Evolutionary conservation across 2,797 vertebrate genomes (phyloP).

Genomic region (Chaetodon trifasciatus): DNA sequence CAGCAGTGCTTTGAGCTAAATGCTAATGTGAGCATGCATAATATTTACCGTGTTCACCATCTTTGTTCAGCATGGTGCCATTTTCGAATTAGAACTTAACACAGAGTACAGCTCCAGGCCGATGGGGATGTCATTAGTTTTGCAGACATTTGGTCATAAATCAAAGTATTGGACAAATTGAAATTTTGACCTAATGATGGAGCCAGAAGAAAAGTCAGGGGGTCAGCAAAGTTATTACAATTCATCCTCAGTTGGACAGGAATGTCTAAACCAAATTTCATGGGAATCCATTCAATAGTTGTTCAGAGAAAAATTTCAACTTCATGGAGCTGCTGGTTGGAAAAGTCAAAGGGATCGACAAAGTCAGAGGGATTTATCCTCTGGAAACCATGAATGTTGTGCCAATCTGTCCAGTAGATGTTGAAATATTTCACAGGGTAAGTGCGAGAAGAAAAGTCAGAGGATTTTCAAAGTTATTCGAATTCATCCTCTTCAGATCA

Average conservation of each 20-base stretch:
- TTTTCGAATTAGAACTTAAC: not conserved
- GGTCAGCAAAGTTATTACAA: not conserved
- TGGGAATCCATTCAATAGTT: not conserved
- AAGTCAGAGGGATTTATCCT: not conserved
- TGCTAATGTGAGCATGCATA: not conserved
- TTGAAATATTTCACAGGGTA: not conserved
- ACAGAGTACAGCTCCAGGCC: not conserved
- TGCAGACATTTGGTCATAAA: conserved; percentile 1
- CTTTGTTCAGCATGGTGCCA: not conserved
- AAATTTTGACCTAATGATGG: not conserved
- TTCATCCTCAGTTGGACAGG: not conserved
- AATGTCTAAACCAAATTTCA: not conserved
- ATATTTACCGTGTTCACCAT: not conserved
- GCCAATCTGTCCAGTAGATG: not conserved
- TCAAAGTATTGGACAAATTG: not conserved
- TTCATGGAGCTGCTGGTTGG: not conserved
- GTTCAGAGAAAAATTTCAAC: too few relatives aligned
- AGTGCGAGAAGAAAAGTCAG: not conserved
- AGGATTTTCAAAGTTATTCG: not conserved
- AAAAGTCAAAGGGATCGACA: not conserved
- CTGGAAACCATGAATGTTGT: too few relatives aligned
- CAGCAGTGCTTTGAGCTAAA: conserved; percentile 3
- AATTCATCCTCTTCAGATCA: not conserved
- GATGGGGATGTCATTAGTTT: not conserved
- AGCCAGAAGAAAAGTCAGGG: too few relatives aligned